Conservation (phyloP, 2,797 vertebrate genomes). For the Acipenser ruthenus region DNA sequence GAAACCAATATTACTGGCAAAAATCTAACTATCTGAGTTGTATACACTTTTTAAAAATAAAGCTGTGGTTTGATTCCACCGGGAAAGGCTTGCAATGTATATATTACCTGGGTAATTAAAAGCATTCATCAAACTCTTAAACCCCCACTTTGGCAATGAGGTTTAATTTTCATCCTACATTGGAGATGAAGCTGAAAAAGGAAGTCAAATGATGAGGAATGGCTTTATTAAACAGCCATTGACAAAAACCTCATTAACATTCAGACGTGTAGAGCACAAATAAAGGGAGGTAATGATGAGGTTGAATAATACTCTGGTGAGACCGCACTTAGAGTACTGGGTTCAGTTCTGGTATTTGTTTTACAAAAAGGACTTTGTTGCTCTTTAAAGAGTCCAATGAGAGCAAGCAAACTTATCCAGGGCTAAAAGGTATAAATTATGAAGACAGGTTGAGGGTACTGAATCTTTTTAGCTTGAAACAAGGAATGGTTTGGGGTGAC, state of each 20-base stretch:
- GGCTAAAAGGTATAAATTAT: too few species aligned
- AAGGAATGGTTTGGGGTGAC: too few species aligned
- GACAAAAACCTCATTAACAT: neutral
- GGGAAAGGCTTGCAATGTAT: neutral
- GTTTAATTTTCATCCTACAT: neutral
- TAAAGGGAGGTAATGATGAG: too few species aligned
- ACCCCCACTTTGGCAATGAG: neutral
- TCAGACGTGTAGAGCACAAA: neutral
- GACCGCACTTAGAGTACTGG: too few species aligned
- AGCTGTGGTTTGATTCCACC: neutral
- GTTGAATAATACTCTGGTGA: too few species aligned
- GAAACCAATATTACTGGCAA: too few species aligned
- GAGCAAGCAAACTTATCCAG: too few species aligned
- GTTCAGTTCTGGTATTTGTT: too few species aligned
- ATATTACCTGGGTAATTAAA: neutral
- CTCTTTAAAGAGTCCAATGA: too few species aligned
- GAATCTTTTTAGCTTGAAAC: too few species aligned
- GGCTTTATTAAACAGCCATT: neutral
- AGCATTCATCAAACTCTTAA: neutral
- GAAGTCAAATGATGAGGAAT: neutral
- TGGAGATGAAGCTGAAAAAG: neutral
- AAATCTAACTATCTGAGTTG: neutral
- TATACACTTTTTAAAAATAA: neutral
- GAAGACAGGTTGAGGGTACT: too few species aligned
- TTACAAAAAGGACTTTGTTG: too few species aligned